phyloP scores from a whole-genome alignment of 2,888 invertebrate species.

The Brassicogethes aeneus region DNA sequence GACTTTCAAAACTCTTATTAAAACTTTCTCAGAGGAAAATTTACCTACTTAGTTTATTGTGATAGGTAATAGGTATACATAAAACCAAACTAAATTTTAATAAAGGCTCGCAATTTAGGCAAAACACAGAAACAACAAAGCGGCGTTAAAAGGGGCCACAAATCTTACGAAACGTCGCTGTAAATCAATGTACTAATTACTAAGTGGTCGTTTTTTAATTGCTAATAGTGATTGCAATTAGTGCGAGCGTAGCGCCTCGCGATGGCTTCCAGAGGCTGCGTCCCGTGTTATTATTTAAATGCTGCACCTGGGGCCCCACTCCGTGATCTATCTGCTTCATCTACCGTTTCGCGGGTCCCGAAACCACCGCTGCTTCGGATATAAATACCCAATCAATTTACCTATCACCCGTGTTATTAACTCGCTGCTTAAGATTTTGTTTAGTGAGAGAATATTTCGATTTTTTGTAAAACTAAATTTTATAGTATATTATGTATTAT shows the following conservation, averaged over 20 bases:
- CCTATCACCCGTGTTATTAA: neutral
- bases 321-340: constrained; percentile 27
- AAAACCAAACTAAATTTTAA: too few relatives aligned
- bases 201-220: constrained; percentile 18
- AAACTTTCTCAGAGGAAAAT: too few relatives aligned
- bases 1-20: too few relatives aligned
- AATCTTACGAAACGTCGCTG: constrained; percentile 5
- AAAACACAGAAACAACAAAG: constrained; percentile 4
- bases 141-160: constrained; percentile 3
- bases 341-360: constrained; percentile 3
- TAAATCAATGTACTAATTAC: constrained; percentile 20
- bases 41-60: too few relatives aligned
- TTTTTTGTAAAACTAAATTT: too few relatives aligned
- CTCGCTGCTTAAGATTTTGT: too few relatives aligned
- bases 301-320: constrained; percentile 25
- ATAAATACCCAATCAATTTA: neutral
- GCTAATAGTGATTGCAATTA: constrained; percentile 21
- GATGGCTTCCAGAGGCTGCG: constrained; percentile 7
- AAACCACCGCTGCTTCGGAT: neutral
- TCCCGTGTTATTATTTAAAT: constrained; percentile 27
- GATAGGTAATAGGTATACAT: too few relatives aligned
- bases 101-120: neutral
- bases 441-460: too few relatives aligned
- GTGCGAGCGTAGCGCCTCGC: constrained; percentile 9
- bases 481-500: too few relatives aligned